A percentile compares a stretch with the other conserved stretches of the same genome.
phyloP scores from a whole-genome alignment of 2,888 invertebrate genomes.

The Hyalella azteca region DNA sequence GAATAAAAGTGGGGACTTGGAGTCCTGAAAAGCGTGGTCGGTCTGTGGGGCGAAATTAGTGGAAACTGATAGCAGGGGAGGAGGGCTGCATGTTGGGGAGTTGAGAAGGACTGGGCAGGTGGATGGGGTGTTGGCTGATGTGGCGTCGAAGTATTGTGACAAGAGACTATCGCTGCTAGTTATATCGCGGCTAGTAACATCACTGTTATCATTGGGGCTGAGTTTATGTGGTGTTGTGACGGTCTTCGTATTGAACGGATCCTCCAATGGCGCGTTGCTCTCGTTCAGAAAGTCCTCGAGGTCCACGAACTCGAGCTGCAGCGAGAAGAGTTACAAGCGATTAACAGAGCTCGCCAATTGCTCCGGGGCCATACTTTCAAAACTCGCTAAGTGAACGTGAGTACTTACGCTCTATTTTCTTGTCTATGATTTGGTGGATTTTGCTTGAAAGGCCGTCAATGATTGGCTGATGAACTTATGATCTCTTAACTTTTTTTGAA shows the following conservation, averaged over 20 bases:
- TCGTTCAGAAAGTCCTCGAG: constrained; percentile 96
- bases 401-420: too few relatives aligned
- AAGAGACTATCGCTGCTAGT: background rate
- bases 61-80: background rate
- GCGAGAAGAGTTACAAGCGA: background rate
- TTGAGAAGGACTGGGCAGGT: background rate
- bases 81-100: background rate
- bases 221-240: background rate
- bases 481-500: too few relatives aligned
- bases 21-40: background rate
- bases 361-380: too few relatives aligned
- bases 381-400: too few relatives aligned
- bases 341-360: too few relatives aligned
- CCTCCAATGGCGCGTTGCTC: constrained; percentile 65
- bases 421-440: too few relatives aligned
- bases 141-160: background rate
- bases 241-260: background rate
- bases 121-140: background rate
- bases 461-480: too few relatives aligned
- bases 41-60: background rate
- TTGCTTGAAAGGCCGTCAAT: too few relatives aligned
- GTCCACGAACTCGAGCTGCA: constrained; percentile 84
- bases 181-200: background rate
- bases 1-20: background rate
- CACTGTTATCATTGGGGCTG: background rate